Base-by-base conservation (phyloP, 2,888 invertebrate species). In the Argynnis bischoffii region DNA sequence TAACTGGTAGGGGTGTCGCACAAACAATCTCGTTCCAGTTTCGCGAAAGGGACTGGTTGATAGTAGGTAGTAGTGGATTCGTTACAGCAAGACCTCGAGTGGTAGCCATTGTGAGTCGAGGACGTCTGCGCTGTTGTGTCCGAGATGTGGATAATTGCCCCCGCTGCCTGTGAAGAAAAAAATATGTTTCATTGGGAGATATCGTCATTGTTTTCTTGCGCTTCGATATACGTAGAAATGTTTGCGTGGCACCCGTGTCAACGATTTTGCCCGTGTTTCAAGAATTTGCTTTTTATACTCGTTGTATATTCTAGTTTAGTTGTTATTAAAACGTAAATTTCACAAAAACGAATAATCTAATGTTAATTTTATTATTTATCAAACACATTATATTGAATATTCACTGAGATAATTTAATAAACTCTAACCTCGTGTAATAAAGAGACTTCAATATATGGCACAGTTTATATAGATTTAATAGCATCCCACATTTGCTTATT, bases 91-190 rank as follows among this genome's bases (percentile, higher is more conserved):
- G 82, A 83, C 83, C 86, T 90, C 87, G 88, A 91, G 92, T 84
- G 89, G 82, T 79, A 77, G 80, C 89, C 84, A 92, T 92, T 92
- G 92, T 92, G 91, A 86, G 78, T 87, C 79, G 86, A 90, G 89
- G 81, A 87, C 89, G 89, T 88, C 88, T 88, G 87, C 86, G 85
- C 87, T 82, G 89, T 90, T 89, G 89, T 90, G 91, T 91, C 91
- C 91, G 88, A 90, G 90, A 88, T 88, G 86, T 85, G 85, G 87
- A 86, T 92, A 92, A 92, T 92, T 92, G 91, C 91, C 90, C 85
- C 86, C 79, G 82, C 83, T 79, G 79, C 77, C 82, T 78, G 77
- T 78, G 72, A 72, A 73, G 76, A 73, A 75, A 78, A 80, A 80
- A 79, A 79, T 76, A 76, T 76, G 76, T 75, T 74, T 73, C 76